A percentile compares a stretch with the other conserved stretches of the same genome.
phyloP scores from a whole-genome alignment of 2,888 invertebrate species.

The Crocallis elinguaria region DNA sequence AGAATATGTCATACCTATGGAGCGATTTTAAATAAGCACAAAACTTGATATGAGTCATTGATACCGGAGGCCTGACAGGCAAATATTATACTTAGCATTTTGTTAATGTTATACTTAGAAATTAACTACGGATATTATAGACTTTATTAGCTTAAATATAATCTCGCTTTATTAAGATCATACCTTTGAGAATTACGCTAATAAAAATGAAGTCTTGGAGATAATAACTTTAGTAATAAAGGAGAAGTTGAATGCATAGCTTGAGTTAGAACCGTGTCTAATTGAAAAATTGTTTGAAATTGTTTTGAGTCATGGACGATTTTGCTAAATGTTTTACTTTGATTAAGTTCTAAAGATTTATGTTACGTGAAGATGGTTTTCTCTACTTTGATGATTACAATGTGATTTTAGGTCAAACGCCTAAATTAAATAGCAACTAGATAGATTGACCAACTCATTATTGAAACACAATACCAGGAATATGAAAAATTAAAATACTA shows the following conservation, averaged over 20 bases:
- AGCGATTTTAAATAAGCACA: too few relatives aligned
- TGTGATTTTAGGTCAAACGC: too few relatives aligned
- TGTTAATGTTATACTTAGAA: too few relatives aligned
- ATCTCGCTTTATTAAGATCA: slow-evolving; percentile 29
- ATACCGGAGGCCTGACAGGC: too few relatives aligned
- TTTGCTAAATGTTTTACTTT: slow-evolving; percentile 18
- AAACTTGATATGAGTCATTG: too few relatives aligned
- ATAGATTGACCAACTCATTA: too few relatives aligned
- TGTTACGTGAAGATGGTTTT: background rate
- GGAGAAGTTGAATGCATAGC: slow-evolving; percentile 1
- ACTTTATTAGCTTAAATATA: background rate
- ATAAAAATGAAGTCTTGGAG: slow-evolving; percentile 8
- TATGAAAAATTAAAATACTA: too few relatives aligned
- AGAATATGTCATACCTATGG: too few relatives aligned
- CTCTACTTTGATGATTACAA: too few relatives aligned
- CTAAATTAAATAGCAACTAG: too few relatives aligned
- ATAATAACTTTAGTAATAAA: slow-evolving; percentile 17
- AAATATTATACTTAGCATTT: too few relatives aligned
- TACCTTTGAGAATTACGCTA: slow-evolving; percentile 28
- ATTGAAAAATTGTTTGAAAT: slow-evolving; percentile 8
- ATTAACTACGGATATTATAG: background rate
- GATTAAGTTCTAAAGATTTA: background rate
- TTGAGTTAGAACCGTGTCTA: slow-evolving; percentile 7
- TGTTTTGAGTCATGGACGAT: slow-evolving; percentile 1
- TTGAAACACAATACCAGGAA: too few relatives aligned